A percentile compares a stretch with the other conserved stretches of the same genome.
phyloP scores from a whole-genome alignment of 2,797 vertebrate genomes.

The Chelon labrosus region DNA sequence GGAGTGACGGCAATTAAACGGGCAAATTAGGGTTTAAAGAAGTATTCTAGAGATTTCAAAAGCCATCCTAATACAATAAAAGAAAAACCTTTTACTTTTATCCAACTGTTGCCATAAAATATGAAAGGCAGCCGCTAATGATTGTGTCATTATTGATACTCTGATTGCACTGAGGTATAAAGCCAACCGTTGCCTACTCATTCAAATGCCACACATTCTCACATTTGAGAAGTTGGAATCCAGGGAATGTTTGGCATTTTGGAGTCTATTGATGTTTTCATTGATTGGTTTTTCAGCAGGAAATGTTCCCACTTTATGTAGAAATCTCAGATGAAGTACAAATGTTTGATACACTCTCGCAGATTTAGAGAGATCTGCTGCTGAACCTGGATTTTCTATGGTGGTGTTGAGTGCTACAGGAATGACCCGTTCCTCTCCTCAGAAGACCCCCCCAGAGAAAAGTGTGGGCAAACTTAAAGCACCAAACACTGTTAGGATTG shows the following conservation, averaged over 20 bases:
- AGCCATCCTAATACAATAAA: neutral
- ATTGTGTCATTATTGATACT: no score
- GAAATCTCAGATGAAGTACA: neutral
- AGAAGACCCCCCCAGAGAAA: constrained; percentile 11
- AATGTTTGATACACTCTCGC: neutral
- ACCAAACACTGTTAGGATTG: no score
- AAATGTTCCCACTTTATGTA: neutral
- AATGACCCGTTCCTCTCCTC: constrained; percentile 35
- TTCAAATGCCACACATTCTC: neutral
- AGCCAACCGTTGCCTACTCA: no score
- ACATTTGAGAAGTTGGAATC: neutral
- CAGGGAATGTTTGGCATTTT: neutral
- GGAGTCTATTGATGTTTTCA: neutral
- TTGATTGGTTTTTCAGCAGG: neutral
- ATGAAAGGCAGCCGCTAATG: no score
- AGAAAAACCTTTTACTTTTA: no score
- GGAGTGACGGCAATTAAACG: neutral
- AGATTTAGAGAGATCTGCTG: constrained; percentile 5
- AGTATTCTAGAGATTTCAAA: neutral
- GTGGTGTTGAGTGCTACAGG: constrained; percentile 33
- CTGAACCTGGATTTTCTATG: constrained; percentile 20
- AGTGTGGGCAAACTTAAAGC: neutral
- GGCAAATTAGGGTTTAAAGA: neutral
- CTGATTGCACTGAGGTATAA: no score
- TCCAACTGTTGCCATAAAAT: no score